Conservation (phyloP, 1,140 invertebrate genomes). For the Anoplophora glabripennis region DNA sequence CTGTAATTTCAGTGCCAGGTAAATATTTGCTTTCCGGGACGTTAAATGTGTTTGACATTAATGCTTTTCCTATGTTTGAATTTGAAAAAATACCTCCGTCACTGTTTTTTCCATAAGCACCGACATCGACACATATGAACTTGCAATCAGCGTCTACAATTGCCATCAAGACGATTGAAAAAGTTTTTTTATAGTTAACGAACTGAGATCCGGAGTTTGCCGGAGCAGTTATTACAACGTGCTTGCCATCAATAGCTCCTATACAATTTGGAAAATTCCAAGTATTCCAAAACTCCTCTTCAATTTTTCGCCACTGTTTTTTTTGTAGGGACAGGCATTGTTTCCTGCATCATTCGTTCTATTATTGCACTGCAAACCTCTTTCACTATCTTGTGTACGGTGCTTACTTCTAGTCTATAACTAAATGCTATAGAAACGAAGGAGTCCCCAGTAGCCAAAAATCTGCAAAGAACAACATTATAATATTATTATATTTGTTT, state of each 20-base stretch:
- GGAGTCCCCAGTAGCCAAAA: no score
- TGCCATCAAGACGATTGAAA: slow-evolving; percentile 50
- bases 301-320: no score
- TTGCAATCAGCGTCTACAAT: slow-evolving; percentile 51
- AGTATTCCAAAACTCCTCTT: no score
- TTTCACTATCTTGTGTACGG: no score
- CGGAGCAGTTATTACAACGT: slow-evolving; percentile 23
- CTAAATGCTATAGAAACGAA: no score
- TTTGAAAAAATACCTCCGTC: slow-evolving; percentile 42
- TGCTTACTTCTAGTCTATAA: no score
- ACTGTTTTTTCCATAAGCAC: slow-evolving; percentile 45
- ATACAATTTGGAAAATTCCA: no score
- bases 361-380: no score
- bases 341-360: no score
- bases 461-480: background rate
- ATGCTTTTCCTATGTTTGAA: background rate
- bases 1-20: slow-evolving; percentile 14
- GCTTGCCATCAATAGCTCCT: no score
- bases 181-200: slow-evolving; percentile 49
- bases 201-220: slow-evolving; percentile 41
- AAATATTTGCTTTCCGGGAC: slow-evolving; percentile 15
- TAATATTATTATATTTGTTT: no score
- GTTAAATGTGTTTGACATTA: slow-evolving; percentile 5
- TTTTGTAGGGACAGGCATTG: no score
- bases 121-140: slow-evolving; percentile 51